phyloP scores from a whole-genome alignment of 2,113 vertebrate genomes.

The Apaloderma vittatum region DNA sequence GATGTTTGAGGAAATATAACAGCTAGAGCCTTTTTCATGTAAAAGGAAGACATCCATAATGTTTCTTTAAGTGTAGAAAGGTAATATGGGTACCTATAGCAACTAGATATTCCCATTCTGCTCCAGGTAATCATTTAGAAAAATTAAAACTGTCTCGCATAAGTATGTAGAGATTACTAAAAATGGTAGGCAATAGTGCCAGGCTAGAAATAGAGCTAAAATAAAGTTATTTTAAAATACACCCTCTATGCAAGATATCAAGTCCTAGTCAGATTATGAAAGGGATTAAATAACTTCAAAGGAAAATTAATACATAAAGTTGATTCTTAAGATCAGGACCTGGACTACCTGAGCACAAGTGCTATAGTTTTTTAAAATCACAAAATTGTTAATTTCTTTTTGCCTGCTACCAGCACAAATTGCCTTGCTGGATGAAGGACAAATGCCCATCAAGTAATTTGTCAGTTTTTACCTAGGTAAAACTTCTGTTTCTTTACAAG shows the following conservation, averaged over 20 bases:
- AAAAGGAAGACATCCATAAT: not conserved
- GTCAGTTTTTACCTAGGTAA: not conserved
- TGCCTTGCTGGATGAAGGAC: not conserved
- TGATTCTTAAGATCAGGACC: constrained; percentile 32
- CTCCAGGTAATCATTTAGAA: not conserved
- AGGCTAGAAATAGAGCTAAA: constrained; percentile 11
- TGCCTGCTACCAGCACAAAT: not conserved
- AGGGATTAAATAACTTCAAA: constrained; percentile 70
- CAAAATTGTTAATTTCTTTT: constrained; percentile 12
- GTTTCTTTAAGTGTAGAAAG: not conserved
- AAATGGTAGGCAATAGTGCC: not conserved
- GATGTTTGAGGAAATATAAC: not conserved
- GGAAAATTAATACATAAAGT: constrained; percentile 53
- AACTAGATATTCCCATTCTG: not conserved
- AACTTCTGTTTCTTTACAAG: not conserved
- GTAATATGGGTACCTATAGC: not conserved
- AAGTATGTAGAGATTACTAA: constrained; percentile 1
- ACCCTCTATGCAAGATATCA: constrained; percentile 9
- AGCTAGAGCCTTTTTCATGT: not conserved
- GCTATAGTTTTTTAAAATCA: constrained; percentile 14
- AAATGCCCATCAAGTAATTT: not conserved
- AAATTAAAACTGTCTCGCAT: not conserved
- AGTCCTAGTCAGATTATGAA: constrained; percentile 54
- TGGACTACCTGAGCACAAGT: constrained; percentile 15
- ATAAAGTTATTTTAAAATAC: constrained; percentile 17